Conservation (phyloP, 1,140 invertebrate species). For the Drusus annulatus region DNA sequence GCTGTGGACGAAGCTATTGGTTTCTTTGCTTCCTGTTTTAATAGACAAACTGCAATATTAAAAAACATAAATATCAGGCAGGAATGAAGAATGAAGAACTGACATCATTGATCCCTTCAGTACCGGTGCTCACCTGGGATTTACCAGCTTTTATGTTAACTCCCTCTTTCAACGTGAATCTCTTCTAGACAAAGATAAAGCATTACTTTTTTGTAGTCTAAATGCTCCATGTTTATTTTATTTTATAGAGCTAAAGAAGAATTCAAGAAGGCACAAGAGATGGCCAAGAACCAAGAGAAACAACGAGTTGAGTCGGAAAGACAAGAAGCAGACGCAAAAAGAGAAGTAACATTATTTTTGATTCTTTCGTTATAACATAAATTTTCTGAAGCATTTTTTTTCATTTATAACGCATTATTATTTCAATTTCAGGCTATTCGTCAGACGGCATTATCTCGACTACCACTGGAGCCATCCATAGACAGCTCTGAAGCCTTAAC, state of each 20-base stretch:
- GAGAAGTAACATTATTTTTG: conserved; percentile 71
- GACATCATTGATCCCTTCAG: too few relatives aligned
- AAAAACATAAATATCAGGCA: too few relatives aligned
- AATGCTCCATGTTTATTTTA: conserved; percentile 39
- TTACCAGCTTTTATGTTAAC: too few relatives aligned
- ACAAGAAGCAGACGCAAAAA: conserved; percentile 78
- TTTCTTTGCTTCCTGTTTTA: too few relatives aligned
- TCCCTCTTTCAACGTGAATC: too few relatives aligned
- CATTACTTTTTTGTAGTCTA: conserved; percentile 1
- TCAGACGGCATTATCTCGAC: conserved; percentile 75
- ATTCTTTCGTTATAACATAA: not conserved
- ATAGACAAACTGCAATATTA: too few relatives aligned
- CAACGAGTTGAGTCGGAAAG: conserved; percentile 80
- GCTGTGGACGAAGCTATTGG: too few relatives aligned
- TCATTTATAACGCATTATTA: not conserved
- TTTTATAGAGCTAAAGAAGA: conserved; percentile 86
- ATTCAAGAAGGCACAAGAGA: conserved; percentile 81
- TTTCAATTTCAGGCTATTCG: conserved; percentile 69
- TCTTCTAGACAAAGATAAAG: too few relatives aligned
- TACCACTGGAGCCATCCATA: conserved; percentile 73
- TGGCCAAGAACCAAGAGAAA: conserved; percentile 77
- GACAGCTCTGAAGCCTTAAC: conserved; percentile 75
- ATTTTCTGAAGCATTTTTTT: too few relatives aligned
- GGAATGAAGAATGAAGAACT: too few relatives aligned
- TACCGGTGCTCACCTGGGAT: too few relatives aligned